Evolutionary conservation across 37 sponge, comb jelly and placozoan genomes (phyloP), one percentile per base, ranked within the genome.

Genomic region (Aplysina aerophoba): DNA sequence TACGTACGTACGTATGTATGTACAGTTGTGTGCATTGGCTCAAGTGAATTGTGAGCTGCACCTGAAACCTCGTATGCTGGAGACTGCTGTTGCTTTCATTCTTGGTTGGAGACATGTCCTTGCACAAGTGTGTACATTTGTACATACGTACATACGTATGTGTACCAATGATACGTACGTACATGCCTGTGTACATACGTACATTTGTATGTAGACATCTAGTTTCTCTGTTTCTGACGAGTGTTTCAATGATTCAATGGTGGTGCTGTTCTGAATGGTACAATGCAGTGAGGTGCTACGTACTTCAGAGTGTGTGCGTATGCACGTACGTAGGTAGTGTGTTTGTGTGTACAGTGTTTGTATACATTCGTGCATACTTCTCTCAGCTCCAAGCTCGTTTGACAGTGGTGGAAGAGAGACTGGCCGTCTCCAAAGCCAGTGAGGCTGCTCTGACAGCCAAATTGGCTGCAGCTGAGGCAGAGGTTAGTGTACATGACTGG

Each of bases 341-440:
- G 12, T 62, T 28, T 13, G 12, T 62, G n/a, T 62, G 63, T 62
- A 44, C 3, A 11, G 50, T 3, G 50, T 11, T 3, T 69, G 71
- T 69, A 6, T 30, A 69, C 71, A 28, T 69, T 11, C 50, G 8
- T 8, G 50, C 8, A 8, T 30, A 69, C 71, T 34, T 69, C 34
- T 4, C 34, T n/a, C 34, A 69, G 71, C 34, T 69, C 17, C 71
- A 69, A 69, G 34, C 17, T 8, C 71, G 34, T 1, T 34, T 69
- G 15, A 69, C 28, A 27, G 30, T 34, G 33, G 35, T 69, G 17
- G 71, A 69, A 35, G 71, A 69, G 34, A 69, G 34, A 6, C 33
- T 69, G 71, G 6, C 34, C 17, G 1, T 69, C 17, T 69, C 71
- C 28, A 69, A 69, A 35, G 71, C 71, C 34, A 69, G 71, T 69